Conservation (phyloP, 2,113 vertebrate genomes). For the Brachyhypopomus occidentalis region DNA sequence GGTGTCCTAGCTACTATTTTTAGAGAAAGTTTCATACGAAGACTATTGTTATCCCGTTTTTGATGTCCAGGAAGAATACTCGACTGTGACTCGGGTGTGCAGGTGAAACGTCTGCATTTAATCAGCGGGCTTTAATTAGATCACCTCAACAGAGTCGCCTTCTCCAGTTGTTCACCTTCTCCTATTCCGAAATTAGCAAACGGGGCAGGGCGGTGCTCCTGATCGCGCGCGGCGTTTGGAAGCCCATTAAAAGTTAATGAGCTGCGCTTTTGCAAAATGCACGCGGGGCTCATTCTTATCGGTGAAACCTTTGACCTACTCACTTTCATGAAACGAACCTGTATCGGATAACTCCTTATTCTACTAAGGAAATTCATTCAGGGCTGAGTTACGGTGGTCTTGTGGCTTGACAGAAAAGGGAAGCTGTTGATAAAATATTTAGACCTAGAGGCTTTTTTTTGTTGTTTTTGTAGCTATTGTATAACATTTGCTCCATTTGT, state of each 20-base stretch:
- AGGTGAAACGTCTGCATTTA: not conserved
- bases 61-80: too few relatives aligned
- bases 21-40: too few relatives aligned
- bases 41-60: not conserved
- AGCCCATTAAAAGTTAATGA: constrained; percentile 1
- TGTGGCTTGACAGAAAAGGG: constrained; percentile 36
- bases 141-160: not conserved
- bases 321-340: constrained; percentile 60
- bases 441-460: constrained; percentile 30
- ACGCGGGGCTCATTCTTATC: constrained; percentile 40
- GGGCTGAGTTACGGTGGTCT: constrained; percentile 61
- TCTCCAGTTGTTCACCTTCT: constrained; percentile 29
- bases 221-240: constrained; percentile 10
- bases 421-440: constrained; percentile 67
- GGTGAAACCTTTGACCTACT: constrained; percentile 61
- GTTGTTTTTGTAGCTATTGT: constrained; percentile 22
- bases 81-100: not conserved
- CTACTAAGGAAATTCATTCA: constrained; percentile 48
- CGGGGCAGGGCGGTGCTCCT: not conserved
- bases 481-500: constrained; percentile 11
- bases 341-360: constrained; percentile 64
- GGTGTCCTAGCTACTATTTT: too few relatives aligned
- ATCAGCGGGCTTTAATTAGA: constrained; percentile 12
- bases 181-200: constrained; percentile 18
- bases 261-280: constrained; percentile 30